Evolutionary conservation across 2,888 invertebrate species (phyloP).

Genomic region (Sycophila texana): DNA sequence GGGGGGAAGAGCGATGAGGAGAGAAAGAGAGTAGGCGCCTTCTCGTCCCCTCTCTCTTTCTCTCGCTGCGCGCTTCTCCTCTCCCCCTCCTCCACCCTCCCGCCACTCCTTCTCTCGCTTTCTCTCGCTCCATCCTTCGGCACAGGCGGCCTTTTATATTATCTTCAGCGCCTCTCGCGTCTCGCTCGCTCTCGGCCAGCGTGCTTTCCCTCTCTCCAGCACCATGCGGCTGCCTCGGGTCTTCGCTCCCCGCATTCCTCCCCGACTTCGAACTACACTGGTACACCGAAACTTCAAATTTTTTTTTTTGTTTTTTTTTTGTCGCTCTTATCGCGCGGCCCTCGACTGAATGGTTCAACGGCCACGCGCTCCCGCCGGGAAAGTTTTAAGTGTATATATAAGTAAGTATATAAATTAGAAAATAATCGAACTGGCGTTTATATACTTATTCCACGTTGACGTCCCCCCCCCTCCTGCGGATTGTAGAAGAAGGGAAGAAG

Average conservation of each 20-base stretch:
- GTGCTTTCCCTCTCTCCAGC: not conserved
- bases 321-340: not conserved
- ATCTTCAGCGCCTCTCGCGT: constrained; percentile 6
- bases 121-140: constrained; percentile 35
- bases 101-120: constrained; percentile 2
- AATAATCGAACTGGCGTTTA: too few relatives aligned
- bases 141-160: constrained; percentile 10
- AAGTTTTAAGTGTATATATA: too few relatives aligned
- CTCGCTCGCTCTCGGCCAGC: constrained; percentile 13
- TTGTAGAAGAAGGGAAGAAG: too few relatives aligned
- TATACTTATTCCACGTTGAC: too few relatives aligned
- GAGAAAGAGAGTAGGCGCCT: constrained; percentile 41
- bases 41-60: constrained; percentile 29
- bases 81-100: constrained; percentile 9
- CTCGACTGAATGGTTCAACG: not conserved
- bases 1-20: not conserved
- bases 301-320: not conserved
- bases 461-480: too few relatives aligned
- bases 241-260: constrained; percentile 32
- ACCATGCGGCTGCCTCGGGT: not conserved
- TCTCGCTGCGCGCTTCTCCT: constrained; percentile 32
- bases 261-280: not conserved
- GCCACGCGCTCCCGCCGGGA: not conserved
- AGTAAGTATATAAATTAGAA: too few relatives aligned
- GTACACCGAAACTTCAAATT: constrained; percentile 21